A percentile compares a stretch with the other conserved stretches of the same genome.
phyloP scores from a whole-genome alignment of 2,888 invertebrate genomes.

The Mythimna loreyi region DNA sequence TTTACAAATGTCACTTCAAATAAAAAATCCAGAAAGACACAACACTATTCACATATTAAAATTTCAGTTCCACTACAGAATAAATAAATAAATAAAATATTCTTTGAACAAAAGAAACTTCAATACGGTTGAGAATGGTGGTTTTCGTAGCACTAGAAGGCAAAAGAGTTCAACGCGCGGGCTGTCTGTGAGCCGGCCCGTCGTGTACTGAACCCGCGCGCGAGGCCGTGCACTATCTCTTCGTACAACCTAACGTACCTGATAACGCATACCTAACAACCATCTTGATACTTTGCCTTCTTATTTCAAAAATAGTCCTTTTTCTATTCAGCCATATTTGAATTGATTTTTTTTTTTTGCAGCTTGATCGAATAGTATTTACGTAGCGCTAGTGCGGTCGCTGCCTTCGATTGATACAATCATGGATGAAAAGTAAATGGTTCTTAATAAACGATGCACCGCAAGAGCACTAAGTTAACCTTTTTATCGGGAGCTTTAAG shows the following conservation, averaged over 20 bases:
- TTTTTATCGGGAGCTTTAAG: conserved; percentile 88
- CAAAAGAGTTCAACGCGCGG: conserved; percentile 80
- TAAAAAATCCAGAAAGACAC: conserved; percentile 64
- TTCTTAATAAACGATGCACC: conserved; percentile 86
- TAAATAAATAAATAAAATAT: conserved; percentile 41
- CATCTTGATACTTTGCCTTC: conserved; percentile 73
- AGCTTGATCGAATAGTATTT: conserved; percentile 69
- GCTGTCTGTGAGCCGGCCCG: conserved; percentile 77
- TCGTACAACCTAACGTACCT: conserved; percentile 80
- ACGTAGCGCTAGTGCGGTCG: conserved; percentile 66
- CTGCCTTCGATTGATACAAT: conserved; percentile 85
- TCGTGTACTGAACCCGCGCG: conserved; percentile 76
- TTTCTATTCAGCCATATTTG: conserved; percentile 60
- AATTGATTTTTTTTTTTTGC: conserved; percentile 60
- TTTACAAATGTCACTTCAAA: conserved; percentile 63
- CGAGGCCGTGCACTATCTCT: conserved; percentile 82
- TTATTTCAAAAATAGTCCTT: conserved; percentile 64
- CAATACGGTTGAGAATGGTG: conserved; percentile 52
- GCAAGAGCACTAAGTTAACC: conserved; percentile 83
- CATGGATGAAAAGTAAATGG: conserved; percentile 87
- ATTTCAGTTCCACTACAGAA: conserved; percentile 57
- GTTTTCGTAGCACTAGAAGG: conserved; percentile 58
- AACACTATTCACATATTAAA: conserved; percentile 67
- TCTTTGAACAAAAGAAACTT: conserved; percentile 62
- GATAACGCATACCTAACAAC: conserved; percentile 83